Evolutionary conservation across 2,113 vertebrate species (phyloP).

Genomic region (Podocnemis expansa): DNA sequence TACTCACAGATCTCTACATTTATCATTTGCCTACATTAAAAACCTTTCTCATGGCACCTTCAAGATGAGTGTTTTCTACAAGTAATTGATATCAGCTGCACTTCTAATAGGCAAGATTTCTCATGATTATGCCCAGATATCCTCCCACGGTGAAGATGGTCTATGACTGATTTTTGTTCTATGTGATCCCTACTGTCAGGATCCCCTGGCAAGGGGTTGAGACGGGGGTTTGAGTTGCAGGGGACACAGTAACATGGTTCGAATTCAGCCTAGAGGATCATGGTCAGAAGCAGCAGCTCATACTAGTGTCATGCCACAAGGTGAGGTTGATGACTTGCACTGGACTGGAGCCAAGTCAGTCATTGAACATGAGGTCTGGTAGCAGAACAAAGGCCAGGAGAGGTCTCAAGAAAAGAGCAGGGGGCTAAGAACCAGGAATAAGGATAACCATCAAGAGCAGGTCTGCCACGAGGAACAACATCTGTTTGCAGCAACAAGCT

Average conservation of each 20-base stretch:
- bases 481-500: too few relatives aligned
- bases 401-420: neutral
- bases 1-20: neutral
- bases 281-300: neutral
- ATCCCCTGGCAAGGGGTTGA: neutral
- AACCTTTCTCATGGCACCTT: neutral
- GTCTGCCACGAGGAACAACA: too few relatives aligned
- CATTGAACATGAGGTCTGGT: neutral
- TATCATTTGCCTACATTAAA: neutral
- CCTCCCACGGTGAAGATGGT: neutral
- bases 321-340: too few relatives aligned
- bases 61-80: too few relatives aligned
- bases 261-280: neutral
- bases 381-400: neutral
- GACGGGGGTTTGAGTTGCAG: neutral
- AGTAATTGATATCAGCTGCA: neutral
- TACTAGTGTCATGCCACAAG: neutral
- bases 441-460: neutral
- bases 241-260: neutral
- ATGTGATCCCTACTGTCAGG: neutral
- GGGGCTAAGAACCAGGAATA: neutral
- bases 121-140: neutral
- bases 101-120: neutral
- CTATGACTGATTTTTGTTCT: neutral
- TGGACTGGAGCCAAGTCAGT: neutral